Evolutionary conservation across 2,888 invertebrate species (phyloP), one percentile per base, ranked within the genome.

Genomic region (Agrochola macilenta): DNA sequence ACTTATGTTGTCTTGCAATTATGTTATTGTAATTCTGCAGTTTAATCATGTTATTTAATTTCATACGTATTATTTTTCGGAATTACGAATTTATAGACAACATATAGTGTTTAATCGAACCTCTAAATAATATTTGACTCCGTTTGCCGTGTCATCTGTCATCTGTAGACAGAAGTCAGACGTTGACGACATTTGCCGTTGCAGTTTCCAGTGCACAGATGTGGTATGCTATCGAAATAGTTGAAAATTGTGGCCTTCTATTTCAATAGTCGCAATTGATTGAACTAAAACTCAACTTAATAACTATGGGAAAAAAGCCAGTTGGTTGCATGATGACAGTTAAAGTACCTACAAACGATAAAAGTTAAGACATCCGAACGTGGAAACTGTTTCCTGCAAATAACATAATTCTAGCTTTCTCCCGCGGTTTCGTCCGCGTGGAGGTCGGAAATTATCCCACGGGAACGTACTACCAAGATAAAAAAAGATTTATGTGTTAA

Each of bases 21-120:
- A 80, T 43, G 0, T 73, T 0, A 73, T 73, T 17, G 23, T 80
- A 23, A n/a, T 78, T 20, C 17, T 78, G 17, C 77, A 78, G 23
- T 54, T 78, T 5, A 69, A 69, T 49, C 61, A 78, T 63, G 23
- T 78, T 30, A 52, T 76, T 61, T 75, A 71, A 63, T 57, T 43
- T 43, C 9, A n/a, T 39, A 39, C 14, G 23, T n/a, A 8, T 5
- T 35, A 23, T 14, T 14, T 14, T 14, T n/a, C n/a, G 1, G 30
- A 30, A 39, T 14, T n/a, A 39, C 17, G 9, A 43, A 17, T 39
- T 17, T 17, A 17, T 64, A 20, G 3, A 65, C 0, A 5, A 65
- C 5, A n/a, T 26, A 43, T 43, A 0, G n/a, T 43, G 17, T n/a
- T 39, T 39, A 23, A 39, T 23, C 12, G 4, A 35, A 1, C 35